Conservation (phyloP, 1,140 invertebrate species). For the Holotrichia oblita region DNA sequence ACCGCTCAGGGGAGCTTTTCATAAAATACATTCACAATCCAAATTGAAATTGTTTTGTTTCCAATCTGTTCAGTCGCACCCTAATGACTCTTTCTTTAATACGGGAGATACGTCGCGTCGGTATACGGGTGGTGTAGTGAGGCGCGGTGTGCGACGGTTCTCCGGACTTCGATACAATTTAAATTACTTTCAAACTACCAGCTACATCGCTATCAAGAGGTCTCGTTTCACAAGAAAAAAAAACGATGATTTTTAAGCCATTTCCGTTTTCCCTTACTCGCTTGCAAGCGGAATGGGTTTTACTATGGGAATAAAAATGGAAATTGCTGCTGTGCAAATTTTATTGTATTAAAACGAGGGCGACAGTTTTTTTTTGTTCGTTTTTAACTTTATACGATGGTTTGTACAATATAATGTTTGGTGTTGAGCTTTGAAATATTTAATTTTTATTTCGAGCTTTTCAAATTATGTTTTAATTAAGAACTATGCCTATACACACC, state of each 20-base stretch:
- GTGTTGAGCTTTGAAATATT: no score
- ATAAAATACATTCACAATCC: constrained; percentile 44
- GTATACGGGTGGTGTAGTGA: background rate
- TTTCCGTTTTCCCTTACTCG: constrained; percentile 37
- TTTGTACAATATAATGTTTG: no score
- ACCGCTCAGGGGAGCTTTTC: constrained; percentile 43
- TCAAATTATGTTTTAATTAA: no score
- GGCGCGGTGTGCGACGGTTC: constrained; percentile 14
- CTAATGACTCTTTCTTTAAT: constrained; percentile 44
- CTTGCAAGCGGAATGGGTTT: background rate
- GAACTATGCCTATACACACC: no score
- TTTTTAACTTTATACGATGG: background rate
- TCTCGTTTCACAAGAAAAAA: constrained; percentile 23
- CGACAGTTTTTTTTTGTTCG: background rate
- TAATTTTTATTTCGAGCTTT: no score
- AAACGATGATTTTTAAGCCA: constrained; percentile 41
- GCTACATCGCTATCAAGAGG: constrained; percentile 39
- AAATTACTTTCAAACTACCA: constrained; percentile 41
- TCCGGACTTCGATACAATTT: constrained; percentile 35
- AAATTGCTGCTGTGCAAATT: constrained; percentile 2
- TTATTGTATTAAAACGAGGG: background rate
- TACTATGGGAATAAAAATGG: constrained; percentile 28
- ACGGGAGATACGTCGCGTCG: constrained; percentile 37
- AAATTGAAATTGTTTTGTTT: constrained; percentile 45
- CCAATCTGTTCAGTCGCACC: constrained; percentile 43